Conservation (phyloP, 2,113 vertebrate genomes). For the Vidua chalybeata region DNA sequence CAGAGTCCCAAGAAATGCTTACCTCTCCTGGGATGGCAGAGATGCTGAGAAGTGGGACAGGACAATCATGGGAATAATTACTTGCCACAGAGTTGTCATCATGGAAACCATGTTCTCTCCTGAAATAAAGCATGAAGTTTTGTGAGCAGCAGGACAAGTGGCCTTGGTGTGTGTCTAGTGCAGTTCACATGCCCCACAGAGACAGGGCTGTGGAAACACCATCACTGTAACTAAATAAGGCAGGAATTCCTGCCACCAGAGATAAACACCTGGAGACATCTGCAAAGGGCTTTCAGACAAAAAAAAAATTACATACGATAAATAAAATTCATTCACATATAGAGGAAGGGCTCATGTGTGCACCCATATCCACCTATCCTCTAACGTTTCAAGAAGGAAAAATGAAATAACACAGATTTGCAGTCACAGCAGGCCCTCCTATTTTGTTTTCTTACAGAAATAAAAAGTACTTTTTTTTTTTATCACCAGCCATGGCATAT, state of each 20-base stretch:
- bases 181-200: background rate
- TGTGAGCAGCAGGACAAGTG: background rate
- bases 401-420: background rate
- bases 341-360: background rate
- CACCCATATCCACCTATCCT: background rate
- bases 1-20: background rate
- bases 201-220: background rate
- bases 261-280: background rate
- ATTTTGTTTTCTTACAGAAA: background rate
- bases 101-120: slow-evolving; percentile 24
- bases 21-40: slow-evolving; percentile 50
- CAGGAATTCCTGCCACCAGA: background rate
- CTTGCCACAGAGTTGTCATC: slow-evolving; percentile 5
- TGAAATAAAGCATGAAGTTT: background rate
- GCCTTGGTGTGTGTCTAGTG: background rate
- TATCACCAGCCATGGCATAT: background rate
- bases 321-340: background rate
- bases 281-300: background rate
- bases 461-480: background rate
- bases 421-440: background rate
- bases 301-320: too few relatives aligned
- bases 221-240: background rate
- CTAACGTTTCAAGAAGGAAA: background rate
- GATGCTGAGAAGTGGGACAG: slow-evolving; percentile 47
- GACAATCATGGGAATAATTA: slow-evolving; percentile 41